Base-by-base conservation (phyloP, 2,888 invertebrate species). In the Ophraella communa region DNA sequence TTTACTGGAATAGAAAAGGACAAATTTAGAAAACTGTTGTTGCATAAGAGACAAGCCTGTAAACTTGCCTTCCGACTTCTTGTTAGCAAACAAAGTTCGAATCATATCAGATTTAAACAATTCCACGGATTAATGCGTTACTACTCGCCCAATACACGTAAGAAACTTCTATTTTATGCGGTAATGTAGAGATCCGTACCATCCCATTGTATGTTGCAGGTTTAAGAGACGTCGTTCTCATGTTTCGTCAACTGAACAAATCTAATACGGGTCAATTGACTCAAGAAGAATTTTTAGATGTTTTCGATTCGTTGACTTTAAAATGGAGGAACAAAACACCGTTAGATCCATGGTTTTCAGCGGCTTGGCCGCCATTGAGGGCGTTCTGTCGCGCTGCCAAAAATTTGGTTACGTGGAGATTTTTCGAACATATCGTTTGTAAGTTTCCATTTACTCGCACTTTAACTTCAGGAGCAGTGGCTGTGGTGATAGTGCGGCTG, bases 1-100 rank as follows among this genome's bases (percentile, higher is more conserved):
- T 95, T 95, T 80, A 93, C 93, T 0, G 88, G 91, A 35, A 90
- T 93, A 53, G 94, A 95, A 82, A 90, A 93, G 47, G 91, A 91
- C 73, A 95, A 95, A 81, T 92, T 94, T 73, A 87, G 92, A 74
- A 93, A 94, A 76, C 78, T 95, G 47, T 84, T 93, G 67, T 84
- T 94, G 67, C 95, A 95, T 81, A 88, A 94, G 74, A 85, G 94
- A 14, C 87, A 89, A 76, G 94, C 94, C 0, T 92, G 93, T 77
- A 88, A 91, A 44, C 88, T 91, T 75, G 93, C 94, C 1, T 95
- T 94, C 81, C 85, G 91, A 45, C 85, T 95, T 63, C 84, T 95
- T 14, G 92, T 94, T 66, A 92, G 92, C 23, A 88, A 90, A 67
- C 88, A 91, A 73, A 88, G 88, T 73, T 91, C 91, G 0, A 85